phyloP scores from a whole-genome alignment of 2,797 vertebrate genomes.

The Aratinga solstitialis region DNA sequence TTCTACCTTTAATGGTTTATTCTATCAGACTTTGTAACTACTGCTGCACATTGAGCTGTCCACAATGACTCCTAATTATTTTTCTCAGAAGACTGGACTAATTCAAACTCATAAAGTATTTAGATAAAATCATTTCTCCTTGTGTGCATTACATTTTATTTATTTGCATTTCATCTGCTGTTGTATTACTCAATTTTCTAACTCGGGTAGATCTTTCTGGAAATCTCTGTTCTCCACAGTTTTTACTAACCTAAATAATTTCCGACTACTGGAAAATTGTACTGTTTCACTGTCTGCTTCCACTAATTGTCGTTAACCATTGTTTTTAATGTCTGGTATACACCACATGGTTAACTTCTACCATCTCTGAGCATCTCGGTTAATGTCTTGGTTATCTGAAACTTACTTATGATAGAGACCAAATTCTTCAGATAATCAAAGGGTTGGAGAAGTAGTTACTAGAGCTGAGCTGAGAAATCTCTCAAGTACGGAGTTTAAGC shows the following conservation, averaged over 20 bases:
- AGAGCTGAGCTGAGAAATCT: neutral
- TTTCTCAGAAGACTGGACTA: slow-evolving; percentile 63
- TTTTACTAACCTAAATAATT: slow-evolving; percentile 64
- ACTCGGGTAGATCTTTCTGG: slow-evolving; percentile 24
- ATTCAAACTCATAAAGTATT: slow-evolving; percentile 54
- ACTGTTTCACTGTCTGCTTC: slow-evolving; percentile 45
- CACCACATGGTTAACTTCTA: slow-evolving; percentile 24
- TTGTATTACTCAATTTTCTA: slow-evolving; percentile 55
- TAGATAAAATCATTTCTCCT: slow-evolving; percentile 51
- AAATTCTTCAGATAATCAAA: slow-evolving; percentile 21
- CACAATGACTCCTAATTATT: slow-evolving; percentile 71
- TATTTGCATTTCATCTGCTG: slow-evolving; percentile 67
- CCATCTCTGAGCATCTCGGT: neutral
- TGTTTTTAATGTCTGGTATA: slow-evolving; percentile 32
- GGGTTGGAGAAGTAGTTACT: neutral
- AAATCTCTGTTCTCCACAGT: neutral
- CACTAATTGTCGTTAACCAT: slow-evolving; percentile 62
- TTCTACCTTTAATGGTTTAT: slow-evolving; percentile 57
- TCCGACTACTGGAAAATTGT: slow-evolving; percentile 12
- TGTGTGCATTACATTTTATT: slow-evolving; percentile 63
- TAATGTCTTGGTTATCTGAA: slow-evolving; percentile 14
- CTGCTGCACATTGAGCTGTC: slow-evolving; percentile 62
- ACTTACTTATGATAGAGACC: neutral
- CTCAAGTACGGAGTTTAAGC: neutral
- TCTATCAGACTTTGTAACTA: slow-evolving; percentile 50